Conservation (phyloP, 2,797 vertebrate genomes). For the Leucoraja ocellata region DNA sequence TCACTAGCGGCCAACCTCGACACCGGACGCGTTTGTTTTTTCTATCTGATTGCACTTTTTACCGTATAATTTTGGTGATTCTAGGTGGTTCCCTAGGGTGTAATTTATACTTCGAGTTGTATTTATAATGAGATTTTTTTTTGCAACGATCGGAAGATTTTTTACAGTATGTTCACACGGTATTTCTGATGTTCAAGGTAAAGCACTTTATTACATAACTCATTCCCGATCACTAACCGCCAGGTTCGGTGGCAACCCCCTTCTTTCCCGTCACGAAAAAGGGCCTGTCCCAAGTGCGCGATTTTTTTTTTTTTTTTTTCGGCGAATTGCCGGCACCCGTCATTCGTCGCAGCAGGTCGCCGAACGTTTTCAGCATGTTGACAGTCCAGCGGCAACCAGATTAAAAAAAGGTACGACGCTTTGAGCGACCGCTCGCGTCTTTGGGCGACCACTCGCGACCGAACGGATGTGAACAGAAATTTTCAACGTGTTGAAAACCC, state of each 20-base stretch:
- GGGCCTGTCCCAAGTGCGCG: too few relatives aligned
- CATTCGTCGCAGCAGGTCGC: too few relatives aligned
- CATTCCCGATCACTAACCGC: slow-evolving; percentile 54
- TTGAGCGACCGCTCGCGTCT: too few relatives aligned
- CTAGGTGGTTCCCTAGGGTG: slow-evolving; percentile 62
- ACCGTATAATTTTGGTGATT: slow-evolving; percentile 66
- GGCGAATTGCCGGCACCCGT: too few relatives aligned
- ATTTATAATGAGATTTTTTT: slow-evolving; percentile 57
- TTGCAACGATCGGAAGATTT: slow-evolving; percentile 58
- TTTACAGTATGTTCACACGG: slow-evolving; percentile 52
- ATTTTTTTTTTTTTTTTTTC: too few relatives aligned
- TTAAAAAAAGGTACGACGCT: too few relatives aligned
- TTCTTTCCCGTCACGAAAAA: neutral
- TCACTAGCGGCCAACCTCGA: slow-evolving; percentile 63
- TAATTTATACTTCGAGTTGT: slow-evolving; percentile 59
- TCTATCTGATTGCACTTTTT: slow-evolving; percentile 69
- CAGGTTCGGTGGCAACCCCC: neutral
- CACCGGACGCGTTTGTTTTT: slow-evolving; percentile 76
- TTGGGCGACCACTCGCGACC: too few relatives aligned
- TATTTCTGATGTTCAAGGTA: slow-evolving; percentile 67
- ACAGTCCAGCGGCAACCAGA: too few relatives aligned
- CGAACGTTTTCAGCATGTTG: too few relatives aligned
- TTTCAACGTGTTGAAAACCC: too few relatives aligned
- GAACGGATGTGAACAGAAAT: too few relatives aligned
- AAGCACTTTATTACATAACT: slow-evolving; percentile 74